A percentile compares a stretch with the other conserved stretches of the same genome.
These are phyloP conservation scores for Pipistrellus nathusii DNA, from an alignment of 2,797 vertebrate species.

Conservation along the genomic window DNA sequence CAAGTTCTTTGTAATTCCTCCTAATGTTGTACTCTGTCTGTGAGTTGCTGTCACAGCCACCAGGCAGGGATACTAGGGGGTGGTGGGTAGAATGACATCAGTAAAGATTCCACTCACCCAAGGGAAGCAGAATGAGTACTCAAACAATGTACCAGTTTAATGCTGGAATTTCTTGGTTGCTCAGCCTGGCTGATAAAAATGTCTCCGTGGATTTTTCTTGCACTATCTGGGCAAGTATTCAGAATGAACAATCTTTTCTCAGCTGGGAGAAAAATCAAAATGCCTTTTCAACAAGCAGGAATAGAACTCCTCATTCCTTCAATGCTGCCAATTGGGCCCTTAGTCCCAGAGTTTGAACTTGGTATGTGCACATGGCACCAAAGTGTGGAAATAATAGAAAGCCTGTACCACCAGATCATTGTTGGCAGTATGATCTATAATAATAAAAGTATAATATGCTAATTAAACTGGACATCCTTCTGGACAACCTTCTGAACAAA, in stretches of 20 bases:
- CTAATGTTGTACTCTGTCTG: neutral
- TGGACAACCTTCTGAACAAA: too few species aligned
- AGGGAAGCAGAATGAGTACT: constrained; percentile 68
- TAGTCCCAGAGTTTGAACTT: neutral
- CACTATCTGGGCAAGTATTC: constrained; percentile 35
- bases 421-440: neutral
- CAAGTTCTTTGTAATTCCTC: neutral
- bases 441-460: too few species aligned
- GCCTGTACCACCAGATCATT: neutral
- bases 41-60: neutral
- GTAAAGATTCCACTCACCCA: constrained; percentile 10
- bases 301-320: neutral
- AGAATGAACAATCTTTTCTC: constrained; percentile 56
- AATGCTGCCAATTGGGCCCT: neutral
- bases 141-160: constrained; percentile 75
- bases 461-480: too few species aligned
- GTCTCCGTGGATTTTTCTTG: constrained; percentile 60
- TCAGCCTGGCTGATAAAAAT: constrained; percentile 72
- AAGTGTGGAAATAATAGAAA: neutral
- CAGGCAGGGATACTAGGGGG: constrained; percentile 63
- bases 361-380: too few species aligned
- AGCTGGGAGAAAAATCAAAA: constrained; percentile 50
- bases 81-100: constrained; percentile 75
- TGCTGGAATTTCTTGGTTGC: constrained; percentile 69
- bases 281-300: constrained; percentile 20